These are phyloP conservation scores for Brachynemurus nebulosus DNA, from an alignment of 2,888 invertebrate genomes.

Conservation along the genomic window DNA sequence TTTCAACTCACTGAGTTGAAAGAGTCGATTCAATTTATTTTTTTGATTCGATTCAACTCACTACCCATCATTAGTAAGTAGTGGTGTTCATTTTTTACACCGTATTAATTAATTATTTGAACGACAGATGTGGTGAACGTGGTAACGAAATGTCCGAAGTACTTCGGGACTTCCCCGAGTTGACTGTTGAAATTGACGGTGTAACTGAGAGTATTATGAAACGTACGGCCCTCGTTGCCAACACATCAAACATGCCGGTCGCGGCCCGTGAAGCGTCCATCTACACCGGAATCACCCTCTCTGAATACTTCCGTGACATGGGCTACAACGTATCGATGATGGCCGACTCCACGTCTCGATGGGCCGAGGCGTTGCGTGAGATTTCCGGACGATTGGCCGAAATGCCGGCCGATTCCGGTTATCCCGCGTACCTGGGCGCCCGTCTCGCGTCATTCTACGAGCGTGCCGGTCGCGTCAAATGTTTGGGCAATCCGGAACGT, in stretches of 20 bases:
- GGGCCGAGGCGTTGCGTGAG: conserved; percentile 99
- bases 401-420: conserved; percentile 99
- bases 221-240: conserved; percentile 96
- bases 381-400: conserved; percentile 99
- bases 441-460: conserved; percentile 99
- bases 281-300: conserved; percentile 98
- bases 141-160: conserved; percentile 99
- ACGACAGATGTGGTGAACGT: conserved; percentile 94
- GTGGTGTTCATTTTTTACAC: too few species aligned
- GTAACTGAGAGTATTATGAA: conserved; percentile 98
- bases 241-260: conserved; percentile 99
- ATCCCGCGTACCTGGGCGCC: conserved; percentile 97
- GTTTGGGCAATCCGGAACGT: conserved; percentile 92
- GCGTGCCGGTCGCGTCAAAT: conserved; percentile 94
- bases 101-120: too few species aligned
- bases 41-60: too few species aligned
- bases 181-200: conserved; percentile 95
- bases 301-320: conserved; percentile 99
- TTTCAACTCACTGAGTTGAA: too few species aligned
- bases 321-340: conserved; percentile 99
- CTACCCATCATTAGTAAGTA: too few species aligned
- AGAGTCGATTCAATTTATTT: too few species aligned
- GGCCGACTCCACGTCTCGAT: conserved; percentile 99
- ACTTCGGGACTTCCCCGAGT: conserved; percentile 95
- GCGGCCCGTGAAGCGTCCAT: conserved; percentile 99